Conservation (phyloP, 2,113 vertebrate genomes). For the Cheilinus undulatus region DNA sequence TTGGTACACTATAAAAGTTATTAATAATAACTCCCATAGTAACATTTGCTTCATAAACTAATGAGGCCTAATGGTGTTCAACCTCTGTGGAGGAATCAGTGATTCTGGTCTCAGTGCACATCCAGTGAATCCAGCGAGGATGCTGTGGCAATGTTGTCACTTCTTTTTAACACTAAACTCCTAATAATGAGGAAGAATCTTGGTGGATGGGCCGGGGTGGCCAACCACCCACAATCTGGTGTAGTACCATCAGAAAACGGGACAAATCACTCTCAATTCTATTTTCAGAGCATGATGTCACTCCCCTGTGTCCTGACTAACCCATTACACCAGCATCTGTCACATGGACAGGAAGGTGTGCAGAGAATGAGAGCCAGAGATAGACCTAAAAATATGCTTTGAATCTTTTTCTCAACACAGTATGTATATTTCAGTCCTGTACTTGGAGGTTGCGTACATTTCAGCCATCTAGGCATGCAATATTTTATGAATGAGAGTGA, state of each 20-base stretch:
- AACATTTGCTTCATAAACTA: neutral
- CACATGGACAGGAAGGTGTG: slow-evolving; percentile 60
- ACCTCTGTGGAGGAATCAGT: neutral
- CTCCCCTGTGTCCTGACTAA: slow-evolving; percentile 68
- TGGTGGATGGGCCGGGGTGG: slow-evolving; percentile 19
- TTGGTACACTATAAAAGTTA: too few species aligned
- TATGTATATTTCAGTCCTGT: slow-evolving; percentile 34
- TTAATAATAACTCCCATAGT: too few species aligned
- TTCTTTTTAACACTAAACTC: slow-evolving; percentile 32
- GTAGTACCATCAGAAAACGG: slow-evolving; percentile 61
- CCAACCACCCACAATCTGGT: slow-evolving; percentile 36
- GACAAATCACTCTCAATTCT: slow-evolving; percentile 68
- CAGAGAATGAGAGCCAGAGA: slow-evolving; percentile 31
- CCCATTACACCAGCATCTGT: slow-evolving; percentile 70
- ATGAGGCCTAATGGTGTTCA: neutral
- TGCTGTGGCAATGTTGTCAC: slow-evolving; percentile 31
- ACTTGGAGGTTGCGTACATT: slow-evolving; percentile 25
- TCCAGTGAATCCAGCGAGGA: neutral
- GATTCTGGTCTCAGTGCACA: neutral
- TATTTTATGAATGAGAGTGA: slow-evolving; percentile 74
- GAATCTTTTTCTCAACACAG: neutral
- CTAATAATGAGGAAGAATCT: slow-evolving; percentile 46
- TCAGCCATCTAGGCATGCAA: slow-evolving; percentile 23
- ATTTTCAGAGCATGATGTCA: slow-evolving; percentile 76
- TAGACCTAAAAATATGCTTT: slow-evolving; percentile 21